Percentiles rank a stretch among this genome's conserved stretches.
Evolutionary conservation across 2,888 invertebrate genomes (phyloP).

Genomic region (Oxytorus armatus): DNA sequence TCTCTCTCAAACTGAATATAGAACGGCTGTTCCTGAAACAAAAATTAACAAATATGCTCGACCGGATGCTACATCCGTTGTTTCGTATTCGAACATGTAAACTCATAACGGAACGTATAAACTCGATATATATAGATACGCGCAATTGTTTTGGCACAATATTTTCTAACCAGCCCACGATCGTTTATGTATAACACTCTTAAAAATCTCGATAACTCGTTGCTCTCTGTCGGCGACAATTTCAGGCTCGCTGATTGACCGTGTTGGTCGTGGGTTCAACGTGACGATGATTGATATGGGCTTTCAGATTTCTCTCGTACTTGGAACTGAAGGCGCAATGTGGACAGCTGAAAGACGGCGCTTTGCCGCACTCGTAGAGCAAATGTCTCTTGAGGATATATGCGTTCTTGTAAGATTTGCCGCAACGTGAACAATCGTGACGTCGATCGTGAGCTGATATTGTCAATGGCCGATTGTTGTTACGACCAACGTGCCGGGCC

Average conservation of each 20-base stretch:
- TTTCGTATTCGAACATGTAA: neutral
- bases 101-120: constrained; percentile 8
- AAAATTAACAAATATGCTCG: no score
- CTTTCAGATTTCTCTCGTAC: constrained; percentile 84
- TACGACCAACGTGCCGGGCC: constrained; percentile 77
- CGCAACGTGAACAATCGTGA: constrained; percentile 86
- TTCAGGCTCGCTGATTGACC: constrained; percentile 75
- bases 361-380: constrained; percentile 85
- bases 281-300: constrained; percentile 84
- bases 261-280: constrained; percentile 69
- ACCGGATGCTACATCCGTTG: neutral
- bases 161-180: constrained; percentile 14
- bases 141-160: constrained; percentile 71
- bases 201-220: constrained; percentile 20
- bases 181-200: constrained; percentile 10
- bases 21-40: no score
- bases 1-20: no score
- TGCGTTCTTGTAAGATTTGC: constrained; percentile 88
- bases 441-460: constrained; percentile 79
- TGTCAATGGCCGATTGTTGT: constrained; percentile 76
- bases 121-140: constrained; percentile 54
- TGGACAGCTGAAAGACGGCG: constrained; percentile 84
- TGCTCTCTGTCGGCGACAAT: constrained; percentile 12
- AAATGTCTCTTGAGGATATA: constrained; percentile 87
- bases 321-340: constrained; percentile 84